phyloP scores from a whole-genome alignment of 1,140 invertebrate species.

The Drosophila mauritiana region DNA sequence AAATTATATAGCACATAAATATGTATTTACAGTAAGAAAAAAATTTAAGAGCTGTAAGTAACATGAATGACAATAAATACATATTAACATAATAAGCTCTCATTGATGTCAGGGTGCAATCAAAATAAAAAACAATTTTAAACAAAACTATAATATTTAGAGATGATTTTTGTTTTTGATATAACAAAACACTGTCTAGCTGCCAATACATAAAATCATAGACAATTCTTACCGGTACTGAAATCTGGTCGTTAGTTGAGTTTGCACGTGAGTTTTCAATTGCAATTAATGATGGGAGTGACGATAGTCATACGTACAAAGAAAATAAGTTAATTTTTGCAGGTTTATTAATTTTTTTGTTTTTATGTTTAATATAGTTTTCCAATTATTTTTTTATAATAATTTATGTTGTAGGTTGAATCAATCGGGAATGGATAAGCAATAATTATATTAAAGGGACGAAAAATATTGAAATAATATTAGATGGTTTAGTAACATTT shows the following conservation, averaged over 20 bases:
- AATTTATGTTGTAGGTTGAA: constrained; percentile 54
- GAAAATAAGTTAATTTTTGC: constrained; percentile 18
- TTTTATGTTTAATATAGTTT: constrained; percentile 9
- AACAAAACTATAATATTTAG: constrained; percentile 1
- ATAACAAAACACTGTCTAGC: constrained; percentile 58
- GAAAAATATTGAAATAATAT: constrained; percentile 74
- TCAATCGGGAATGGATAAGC: constrained; percentile 65
- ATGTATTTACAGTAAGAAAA: background rate
- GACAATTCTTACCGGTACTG: constrained; percentile 82
- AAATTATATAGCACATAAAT: background rate
- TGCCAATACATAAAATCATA: constrained; percentile 74
- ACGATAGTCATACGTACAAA: constrained; percentile 9
- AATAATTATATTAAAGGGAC: constrained; percentile 58
- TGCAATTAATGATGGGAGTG: constrained; percentile 20
- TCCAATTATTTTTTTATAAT: constrained; percentile 21
- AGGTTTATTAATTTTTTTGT: constrained; percentile 5
- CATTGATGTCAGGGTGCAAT: background rate
- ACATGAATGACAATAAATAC: background rate
- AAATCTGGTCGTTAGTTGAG: constrained; percentile 74
- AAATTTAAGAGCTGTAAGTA: background rate
- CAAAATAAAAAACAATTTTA: background rate
- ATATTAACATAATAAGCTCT: background rate
- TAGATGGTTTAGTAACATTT: constrained; percentile 56
- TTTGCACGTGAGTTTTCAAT: constrained; percentile 47
- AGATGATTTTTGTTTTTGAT: constrained; percentile 17